Evolutionary conservation across 2,113 vertebrate genomes (phyloP), one percentile per base, ranked within the genome.

Genomic region (Neolamprologus toae): DNA sequence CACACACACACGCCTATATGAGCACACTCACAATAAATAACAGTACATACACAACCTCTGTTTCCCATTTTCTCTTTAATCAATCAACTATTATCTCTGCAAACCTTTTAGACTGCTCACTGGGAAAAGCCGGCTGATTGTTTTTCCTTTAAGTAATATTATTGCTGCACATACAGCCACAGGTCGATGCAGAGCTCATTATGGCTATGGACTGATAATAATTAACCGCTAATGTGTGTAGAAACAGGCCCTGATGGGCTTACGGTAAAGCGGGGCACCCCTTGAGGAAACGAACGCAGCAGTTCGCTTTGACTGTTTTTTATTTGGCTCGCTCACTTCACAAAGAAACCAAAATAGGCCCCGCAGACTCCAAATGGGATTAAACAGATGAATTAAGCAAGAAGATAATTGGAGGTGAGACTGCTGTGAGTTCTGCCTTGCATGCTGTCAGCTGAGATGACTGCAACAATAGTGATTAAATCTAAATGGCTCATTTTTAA

Each of bases 161-260:
- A 83, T 87, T 59, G 90, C 89, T 84, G 85, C 93, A 92, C 92
- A 89, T 95, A 92, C 83, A 92, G 91, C 95, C 91, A 92, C 94
- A 94, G 94, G 94, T 97, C 96, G 93, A 96, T 96, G 89, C 83
- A 2, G 88, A 53, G 86, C 95, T 96, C 92, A 91, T 96, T 96
- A 95, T 31, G 82, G 87, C 85, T 66, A 93, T 66, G 5, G 90
- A 87, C 93, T 88, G 92, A 93, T 93, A 90, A 93, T 95, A 96
- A 96, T 97, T 95, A 96, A 95, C 91, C 85, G 23, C 93, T 92
- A 96, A 93, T 92, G 92, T 90, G 93, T 90, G 90, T 87, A 88
- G 91, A 89, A 91, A 73, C 85, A 88, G 91, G 87, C 87, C 92
- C 88, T 6, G 71, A 76, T 28, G 92, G 92, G 85, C 81, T n/a